Percentiles rank a stretch among this genome's conserved stretches.
These are phyloP conservation scores for Orthosia gothica DNA, from an alignment of 2,888 invertebrate species.

Conservation along the genomic window DNA sequence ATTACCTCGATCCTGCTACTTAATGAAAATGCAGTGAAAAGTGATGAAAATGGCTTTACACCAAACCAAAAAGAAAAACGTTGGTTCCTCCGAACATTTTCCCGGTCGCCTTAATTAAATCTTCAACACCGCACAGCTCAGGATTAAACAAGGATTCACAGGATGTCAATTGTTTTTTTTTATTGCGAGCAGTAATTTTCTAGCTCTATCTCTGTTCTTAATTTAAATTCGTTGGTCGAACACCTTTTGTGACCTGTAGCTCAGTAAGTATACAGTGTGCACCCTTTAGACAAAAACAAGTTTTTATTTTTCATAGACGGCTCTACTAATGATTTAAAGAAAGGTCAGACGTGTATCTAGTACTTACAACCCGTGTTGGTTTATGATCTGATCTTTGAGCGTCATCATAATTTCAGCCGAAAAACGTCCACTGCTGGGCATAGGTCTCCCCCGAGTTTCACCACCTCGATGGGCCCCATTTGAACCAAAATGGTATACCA, in stretches of 20 bases:
- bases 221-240: slow-evolving; percentile 5
- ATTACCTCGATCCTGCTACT: not conserved
- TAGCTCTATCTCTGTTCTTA: not conserved
- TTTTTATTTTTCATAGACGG: too few relatives aligned
- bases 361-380: too few relatives aligned
- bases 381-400: too few relatives aligned
- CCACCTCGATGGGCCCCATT: too few relatives aligned
- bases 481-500: too few relatives aligned
- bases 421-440: too few relatives aligned
- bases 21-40: slow-evolving; percentile 18
- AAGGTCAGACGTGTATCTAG: too few relatives aligned
- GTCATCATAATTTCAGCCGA: too few relatives aligned
- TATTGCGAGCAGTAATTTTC: slow-evolving; percentile 12
- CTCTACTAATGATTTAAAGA: too few relatives aligned
- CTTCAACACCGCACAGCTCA: slow-evolving; percentile 30
- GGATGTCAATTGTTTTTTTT: slow-evolving; percentile 26
- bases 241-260: not conserved
- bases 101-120: slow-evolving; percentile 50
- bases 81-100: slow-evolving; percentile 24
- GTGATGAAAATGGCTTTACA: slow-evolving; percentile 21
- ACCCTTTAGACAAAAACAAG: not conserved
- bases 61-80: slow-evolving; percentile 22
- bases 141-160: slow-evolving; percentile 46
- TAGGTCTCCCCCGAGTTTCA: too few relatives aligned
- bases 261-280: not conserved